A percentile compares a stretch with the other conserved stretches of the same genome.
These are phyloP conservation scores for Arrhopalites spinosus DNA, from an alignment of 2,888 invertebrate species.

Conservation along the genomic window DNA sequence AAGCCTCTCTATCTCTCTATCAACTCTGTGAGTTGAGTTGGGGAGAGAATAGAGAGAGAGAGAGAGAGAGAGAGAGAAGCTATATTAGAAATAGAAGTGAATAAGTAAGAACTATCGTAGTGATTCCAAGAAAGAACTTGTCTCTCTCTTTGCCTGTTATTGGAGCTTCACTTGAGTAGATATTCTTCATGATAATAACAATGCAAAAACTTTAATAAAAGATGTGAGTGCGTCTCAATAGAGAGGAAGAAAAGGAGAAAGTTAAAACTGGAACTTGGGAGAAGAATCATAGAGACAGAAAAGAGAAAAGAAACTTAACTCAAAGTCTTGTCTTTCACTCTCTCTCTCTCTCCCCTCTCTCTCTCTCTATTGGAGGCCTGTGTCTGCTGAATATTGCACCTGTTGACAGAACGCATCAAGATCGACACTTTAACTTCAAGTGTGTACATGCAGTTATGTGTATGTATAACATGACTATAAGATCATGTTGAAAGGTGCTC, in stretches of 20 bases:
- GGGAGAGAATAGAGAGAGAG: background rate
- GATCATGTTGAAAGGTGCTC: too few relatives aligned
- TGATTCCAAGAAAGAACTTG: slow-evolving; percentile 21
- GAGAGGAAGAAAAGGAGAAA: slow-evolving; percentile 20
- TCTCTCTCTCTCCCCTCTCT: slow-evolving; percentile 15
- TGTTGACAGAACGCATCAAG: slow-evolving; percentile 40
- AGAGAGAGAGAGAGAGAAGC: background rate
- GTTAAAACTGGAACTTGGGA: slow-evolving; percentile 33
- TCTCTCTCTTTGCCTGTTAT: slow-evolving; percentile 15
- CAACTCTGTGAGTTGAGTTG: background rate
- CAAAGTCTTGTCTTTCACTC: slow-evolving; percentile 28
- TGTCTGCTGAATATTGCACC: slow-evolving; percentile 39
- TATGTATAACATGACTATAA: too few relatives aligned
- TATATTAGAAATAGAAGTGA: background rate
- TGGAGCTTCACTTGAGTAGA: slow-evolving; percentile 26
- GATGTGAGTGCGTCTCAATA: slow-evolving; percentile 39
- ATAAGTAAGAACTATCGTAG: slow-evolving; percentile 10
- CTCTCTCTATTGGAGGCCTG: slow-evolving; percentile 10
- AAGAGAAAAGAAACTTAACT: slow-evolving; percentile 24
- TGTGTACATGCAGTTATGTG: background rate
- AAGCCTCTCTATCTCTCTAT: background rate
- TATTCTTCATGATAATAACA: slow-evolving; percentile 39
- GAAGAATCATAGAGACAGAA: slow-evolving; percentile 19
- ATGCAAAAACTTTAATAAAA: slow-evolving; percentile 46
- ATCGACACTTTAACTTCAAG: slow-evolving; percentile 28